Base-by-base conservation (phyloP, 2,888 invertebrate genomes). In the Ornithoptera priamus region DNA sequence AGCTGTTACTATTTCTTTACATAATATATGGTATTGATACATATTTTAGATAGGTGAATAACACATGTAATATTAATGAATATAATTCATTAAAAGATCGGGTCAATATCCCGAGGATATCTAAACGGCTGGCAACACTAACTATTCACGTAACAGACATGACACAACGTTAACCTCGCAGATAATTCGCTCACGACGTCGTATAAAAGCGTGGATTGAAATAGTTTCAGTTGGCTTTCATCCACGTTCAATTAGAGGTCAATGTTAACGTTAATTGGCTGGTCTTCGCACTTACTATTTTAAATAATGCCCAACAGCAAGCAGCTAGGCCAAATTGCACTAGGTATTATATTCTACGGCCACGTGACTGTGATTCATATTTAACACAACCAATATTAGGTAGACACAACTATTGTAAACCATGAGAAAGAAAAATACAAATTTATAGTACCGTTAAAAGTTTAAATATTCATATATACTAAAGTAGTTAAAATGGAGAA, bases 181-280 rank as follows among this genome's bases (percentile, higher is more conserved):
- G 61, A 71, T 69, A 65, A 69, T 70, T 65, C 46, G 60, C 20
- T 65, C 62, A 36, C 65, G 63, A 68, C 70, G 72, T 79, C 72
- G 73, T 75, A 80, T 80, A 78, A 81, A 75, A 75, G 73, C 76
- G 72, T 80, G 77, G 77, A 82, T 83, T 74, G 80, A 88, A 87
- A 86, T 87, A 85, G 81, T 79, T 75, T 76, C 67, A 80, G 76
- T 89, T 90, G 90, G 89, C 90, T 78, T 74, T 73, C 76, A 80
- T 88, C 88, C 88, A 89, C 77, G 76, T 73, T 75, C 75, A 76
- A 80, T 74, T 75, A 80, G 80, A 87, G 87, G 86, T 84, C 84
- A 80, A 75, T 78, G 77, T 67, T 73, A 76, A 77, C 77, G 79
- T 81, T 78, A 72, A 78, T 80, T 76, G 72, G 62, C 68, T 70